Conservation (phyloP, 2,888 invertebrate genomes). For the Onchidella celtica region DNA sequence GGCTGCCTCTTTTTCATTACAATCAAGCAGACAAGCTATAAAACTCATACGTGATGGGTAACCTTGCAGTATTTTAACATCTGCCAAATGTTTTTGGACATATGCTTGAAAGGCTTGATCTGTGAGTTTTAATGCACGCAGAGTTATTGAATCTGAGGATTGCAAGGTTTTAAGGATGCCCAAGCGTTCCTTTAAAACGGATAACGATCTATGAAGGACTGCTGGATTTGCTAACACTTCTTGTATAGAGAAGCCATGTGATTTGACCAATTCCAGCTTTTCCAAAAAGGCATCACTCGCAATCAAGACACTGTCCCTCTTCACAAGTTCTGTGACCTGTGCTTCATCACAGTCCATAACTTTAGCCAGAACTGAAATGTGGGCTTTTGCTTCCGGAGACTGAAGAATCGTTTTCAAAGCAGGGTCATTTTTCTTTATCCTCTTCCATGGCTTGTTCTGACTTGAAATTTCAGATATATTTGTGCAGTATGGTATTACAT, state of each 20-base stretch:
- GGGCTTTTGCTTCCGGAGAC: neutral
- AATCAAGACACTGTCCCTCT: slow-evolving; percentile 2
- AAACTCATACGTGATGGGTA: neutral
- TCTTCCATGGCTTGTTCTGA: slow-evolving; percentile 21
- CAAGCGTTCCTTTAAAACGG: neutral
- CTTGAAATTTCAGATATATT: neutral
- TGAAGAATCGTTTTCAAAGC: neutral
- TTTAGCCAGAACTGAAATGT: neutral
- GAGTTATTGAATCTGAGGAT: neutral
- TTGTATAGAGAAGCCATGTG: neutral
- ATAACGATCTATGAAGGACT: slow-evolving; percentile 11
- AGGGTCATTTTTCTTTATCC: neutral
- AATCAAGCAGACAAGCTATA: slow-evolving; percentile 6
- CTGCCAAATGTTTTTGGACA: neutral
- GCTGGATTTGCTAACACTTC: slow-evolving; percentile 5
- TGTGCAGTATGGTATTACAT: too few species aligned
- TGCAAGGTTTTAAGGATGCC: neutral
- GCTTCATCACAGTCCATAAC: slow-evolving; percentile 22
- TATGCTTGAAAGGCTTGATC: neutral
- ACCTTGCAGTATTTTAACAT: neutral
- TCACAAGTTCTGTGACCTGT: neutral
- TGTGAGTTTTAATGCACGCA: slow-evolving; percentile 3
- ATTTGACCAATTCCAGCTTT: slow-evolving; percentile 8
- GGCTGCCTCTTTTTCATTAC: slow-evolving; percentile 11
- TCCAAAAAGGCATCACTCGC: neutral